Evolutionary conservation across 2,113 vertebrate genomes (phyloP), one percentile per base, ranked within the genome.

Genomic region (Psophia crepitans): DNA sequence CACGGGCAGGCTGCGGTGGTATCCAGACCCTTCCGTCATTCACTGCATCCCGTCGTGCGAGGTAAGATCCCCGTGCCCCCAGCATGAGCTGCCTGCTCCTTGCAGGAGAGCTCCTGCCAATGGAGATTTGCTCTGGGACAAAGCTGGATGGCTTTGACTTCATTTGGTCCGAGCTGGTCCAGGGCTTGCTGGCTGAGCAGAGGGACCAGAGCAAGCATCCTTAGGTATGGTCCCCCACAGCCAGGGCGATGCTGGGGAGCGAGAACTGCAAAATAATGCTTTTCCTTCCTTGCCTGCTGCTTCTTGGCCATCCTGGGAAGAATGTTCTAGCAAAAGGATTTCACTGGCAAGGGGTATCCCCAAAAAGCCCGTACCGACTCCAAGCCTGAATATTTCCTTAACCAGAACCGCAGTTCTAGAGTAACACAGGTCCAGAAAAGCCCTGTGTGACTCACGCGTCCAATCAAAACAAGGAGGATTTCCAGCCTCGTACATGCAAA

Each of bases 31-130:
- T 32, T 90, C 96, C 7, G 95, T 96, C 95, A 96, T 99, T 91
- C 98, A 99, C 93, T 99, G 99, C 96, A 99, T 99, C 96, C 98
- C 98, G 90, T 99, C 99, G 0, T 99, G 99, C 24, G 99, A 99
- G 99, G 99, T 99, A 98, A 98, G 98, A 51, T 22, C 21, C 53
- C 18, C 13, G 9, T 28, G 20, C 14, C 6, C 27, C 28, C 60
- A 51, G 39, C 32, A 33, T 0, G 0, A 61, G 57, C 64, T 4
- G 20, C 26, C 49, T 61, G 70, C 71, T 69, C 68, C 66, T 66
- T 26, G 28, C 30, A 87, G 73, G 70, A 87, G 12, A 57, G 32
- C 54, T 85, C 20, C 43, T 75, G 74, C 48, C 33, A 35, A 13
- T 9, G 49, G 49, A 68, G 32, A 19, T 32, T 57, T 10, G 5